Evolutionary conservation across 2,888 invertebrate species (phyloP).

Genomic region (Lapara coniferarum): DNA sequence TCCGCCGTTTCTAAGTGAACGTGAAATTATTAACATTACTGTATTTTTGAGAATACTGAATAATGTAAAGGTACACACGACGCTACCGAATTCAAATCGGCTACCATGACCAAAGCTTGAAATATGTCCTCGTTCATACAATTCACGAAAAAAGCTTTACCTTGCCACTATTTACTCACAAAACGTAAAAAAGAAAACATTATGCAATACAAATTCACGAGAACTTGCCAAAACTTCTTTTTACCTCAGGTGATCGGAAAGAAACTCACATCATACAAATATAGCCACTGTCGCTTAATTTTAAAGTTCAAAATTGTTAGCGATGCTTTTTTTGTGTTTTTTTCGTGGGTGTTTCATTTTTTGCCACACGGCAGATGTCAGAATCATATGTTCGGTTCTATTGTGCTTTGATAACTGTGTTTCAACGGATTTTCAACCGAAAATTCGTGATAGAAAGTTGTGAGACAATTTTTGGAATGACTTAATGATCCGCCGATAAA

Average conservation of each 20-base stretch:
- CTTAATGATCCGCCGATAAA: no score
- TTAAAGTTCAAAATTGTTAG: slow-evolving; percentile 1
- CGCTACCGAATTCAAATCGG: neutral
- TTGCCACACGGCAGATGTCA: slow-evolving; percentile 59
- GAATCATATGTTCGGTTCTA: slow-evolving; percentile 64
- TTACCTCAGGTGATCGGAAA: slow-evolving; percentile 6
- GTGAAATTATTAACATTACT: no score
- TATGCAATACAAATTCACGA: neutral
- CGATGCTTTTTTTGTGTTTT: slow-evolving; percentile 9
- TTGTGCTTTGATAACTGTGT: slow-evolving; percentile 64
- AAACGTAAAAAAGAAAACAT: neutral
- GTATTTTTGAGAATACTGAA: no score
- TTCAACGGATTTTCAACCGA: slow-evolving; percentile 70
- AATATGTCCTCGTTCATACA: neutral
- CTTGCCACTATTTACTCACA: slow-evolving; percentile 1
- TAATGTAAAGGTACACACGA: neutral
- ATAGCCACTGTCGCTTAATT: neutral
- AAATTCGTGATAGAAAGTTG: slow-evolving; percentile 36
- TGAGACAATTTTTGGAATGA: neutral
- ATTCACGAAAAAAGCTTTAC: slow-evolving; percentile 5
- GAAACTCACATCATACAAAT: neutral
- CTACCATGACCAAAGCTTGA: neutral
- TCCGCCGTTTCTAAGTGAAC: no score
- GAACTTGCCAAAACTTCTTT: slow-evolving; percentile 20
- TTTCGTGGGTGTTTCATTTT: slow-evolving; percentile 48